Conservation (phyloP, 2,888 invertebrate genomes). For the Erebia palarica region DNA sequence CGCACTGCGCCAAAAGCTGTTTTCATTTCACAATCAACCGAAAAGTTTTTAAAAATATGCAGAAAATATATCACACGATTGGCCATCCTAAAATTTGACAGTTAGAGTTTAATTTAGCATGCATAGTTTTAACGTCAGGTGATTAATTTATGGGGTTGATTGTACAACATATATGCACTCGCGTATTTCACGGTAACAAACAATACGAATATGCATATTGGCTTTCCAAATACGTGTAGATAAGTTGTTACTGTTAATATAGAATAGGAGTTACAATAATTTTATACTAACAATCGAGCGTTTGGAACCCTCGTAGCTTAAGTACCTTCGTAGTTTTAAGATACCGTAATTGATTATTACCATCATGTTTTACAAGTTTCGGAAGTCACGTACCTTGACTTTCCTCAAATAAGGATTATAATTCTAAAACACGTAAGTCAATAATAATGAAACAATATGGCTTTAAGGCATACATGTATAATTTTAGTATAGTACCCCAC, state of each 20-base stretch:
- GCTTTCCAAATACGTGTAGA: conserved; percentile 44
- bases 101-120: conserved; percentile 12
- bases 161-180: conserved; percentile 59
- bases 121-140: not conserved
- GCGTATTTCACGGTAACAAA: conserved; percentile 49
- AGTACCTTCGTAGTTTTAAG: too few species aligned
- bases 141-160: conserved; percentile 20
- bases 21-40: conserved; percentile 51
- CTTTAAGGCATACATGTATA: too few species aligned
- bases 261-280: conserved; percentile 20
- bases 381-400: too few species aligned
- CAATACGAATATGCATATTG: conserved; percentile 48
- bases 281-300: conserved; percentile 7
- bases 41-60: conserved; percentile 6
- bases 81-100: not conserved
- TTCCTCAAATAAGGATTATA: too few species aligned
- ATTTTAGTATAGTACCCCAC: too few species aligned
- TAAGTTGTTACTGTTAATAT: conserved; percentile 29
- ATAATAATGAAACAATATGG: too few species aligned
- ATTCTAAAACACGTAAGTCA: too few species aligned
- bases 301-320: too few species aligned
- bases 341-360: too few species aligned
- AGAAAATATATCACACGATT: conserved; percentile 9
- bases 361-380: too few species aligned
- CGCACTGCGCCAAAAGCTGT: conserved; percentile 55